Evolutionary conservation across 2,113 vertebrate genomes (phyloP).

Genomic region (Albula glossodonta): DNA sequence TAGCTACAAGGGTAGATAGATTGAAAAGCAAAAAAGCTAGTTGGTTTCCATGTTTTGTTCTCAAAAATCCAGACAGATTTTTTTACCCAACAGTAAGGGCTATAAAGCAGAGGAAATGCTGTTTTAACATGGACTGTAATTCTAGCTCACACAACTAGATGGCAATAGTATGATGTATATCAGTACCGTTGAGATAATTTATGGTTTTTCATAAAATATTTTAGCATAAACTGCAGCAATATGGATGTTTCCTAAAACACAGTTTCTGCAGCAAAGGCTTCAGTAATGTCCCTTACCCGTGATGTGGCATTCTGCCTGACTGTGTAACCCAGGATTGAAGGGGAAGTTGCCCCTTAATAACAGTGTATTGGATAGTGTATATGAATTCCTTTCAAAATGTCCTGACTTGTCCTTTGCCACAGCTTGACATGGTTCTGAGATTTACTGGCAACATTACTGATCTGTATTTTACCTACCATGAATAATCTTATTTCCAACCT

Average conservation of each 20-base stretch:
- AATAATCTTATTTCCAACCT: too few relatives aligned
- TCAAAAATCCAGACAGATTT: neutral
- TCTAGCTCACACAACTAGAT: slow-evolving; percentile 10
- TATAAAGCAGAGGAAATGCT: too few relatives aligned
- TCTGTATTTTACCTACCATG: too few relatives aligned
- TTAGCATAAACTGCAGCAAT: neutral
- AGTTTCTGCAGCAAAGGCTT: neutral
- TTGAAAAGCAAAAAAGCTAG: neutral
- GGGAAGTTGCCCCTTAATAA: neutral
- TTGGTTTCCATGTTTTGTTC: neutral
- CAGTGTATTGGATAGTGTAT: neutral
- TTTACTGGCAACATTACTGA: too few relatives aligned
- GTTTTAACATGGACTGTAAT: neutral
- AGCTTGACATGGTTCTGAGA: neutral
- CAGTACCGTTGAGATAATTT: neutral
- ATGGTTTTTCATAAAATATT: neutral
- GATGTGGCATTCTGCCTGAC: neutral
- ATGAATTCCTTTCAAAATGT: neutral
- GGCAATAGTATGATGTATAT: slow-evolving; percentile 19
- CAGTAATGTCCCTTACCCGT: neutral
- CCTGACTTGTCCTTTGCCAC: neutral
- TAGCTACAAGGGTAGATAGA: neutral
- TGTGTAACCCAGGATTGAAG: neutral
- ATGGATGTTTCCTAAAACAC: neutral
- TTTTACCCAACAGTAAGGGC: too few relatives aligned